Evolutionary conservation across 2,888 invertebrate genomes (phyloP).

Genomic region (Orthosia incerta): DNA sequence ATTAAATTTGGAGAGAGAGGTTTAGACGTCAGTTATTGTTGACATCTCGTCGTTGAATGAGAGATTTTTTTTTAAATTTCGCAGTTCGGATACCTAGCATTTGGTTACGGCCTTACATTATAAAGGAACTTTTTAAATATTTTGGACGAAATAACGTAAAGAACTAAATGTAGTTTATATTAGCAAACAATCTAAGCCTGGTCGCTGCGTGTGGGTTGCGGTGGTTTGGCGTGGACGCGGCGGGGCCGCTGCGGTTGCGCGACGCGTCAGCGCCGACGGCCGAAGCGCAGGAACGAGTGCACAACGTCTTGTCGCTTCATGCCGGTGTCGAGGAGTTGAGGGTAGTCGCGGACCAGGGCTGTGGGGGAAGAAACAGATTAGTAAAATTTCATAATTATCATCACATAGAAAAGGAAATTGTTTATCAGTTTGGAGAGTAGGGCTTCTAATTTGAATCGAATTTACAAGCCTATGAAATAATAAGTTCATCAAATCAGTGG

Average conservation of each 20-base stretch:
- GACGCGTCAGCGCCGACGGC: slow-evolving; percentile 93
- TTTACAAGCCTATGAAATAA: no score
- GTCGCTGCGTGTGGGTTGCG: slow-evolving; percentile 67
- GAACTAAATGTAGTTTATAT: slow-evolving; percentile 64
- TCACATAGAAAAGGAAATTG: no score
- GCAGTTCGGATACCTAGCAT: slow-evolving; percentile 75
- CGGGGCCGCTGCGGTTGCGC: slow-evolving; percentile 63
- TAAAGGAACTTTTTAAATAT: slow-evolving; percentile 80
- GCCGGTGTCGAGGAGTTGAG: slow-evolving; percentile 92
- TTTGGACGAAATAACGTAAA: slow-evolving; percentile 85
- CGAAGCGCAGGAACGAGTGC: slow-evolving; percentile 97
- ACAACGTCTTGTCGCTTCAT: slow-evolving; percentile 97
- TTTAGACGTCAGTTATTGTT: slow-evolving; percentile 71
- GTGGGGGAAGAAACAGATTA: slow-evolving; percentile 23
- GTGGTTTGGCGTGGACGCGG: slow-evolving; percentile 60
- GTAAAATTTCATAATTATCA: no score
- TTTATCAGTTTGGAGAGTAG: no score
- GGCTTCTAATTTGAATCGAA: no score
- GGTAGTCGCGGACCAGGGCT: slow-evolving; percentile 89
- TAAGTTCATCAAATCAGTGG: no score
- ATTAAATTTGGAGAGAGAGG: slow-evolving; percentile 84
- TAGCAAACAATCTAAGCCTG: slow-evolving; percentile 69
- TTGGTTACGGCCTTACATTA: slow-evolving; percentile 62
- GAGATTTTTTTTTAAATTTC: slow-evolving; percentile 60
- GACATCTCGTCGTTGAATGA: slow-evolving; percentile 59